Percentiles rank a stretch among this genome's conserved stretches.
Evolutionary conservation across 1,140 invertebrate genomes (phyloP).

Genomic region (Mercenaria mercenaria): DNA sequence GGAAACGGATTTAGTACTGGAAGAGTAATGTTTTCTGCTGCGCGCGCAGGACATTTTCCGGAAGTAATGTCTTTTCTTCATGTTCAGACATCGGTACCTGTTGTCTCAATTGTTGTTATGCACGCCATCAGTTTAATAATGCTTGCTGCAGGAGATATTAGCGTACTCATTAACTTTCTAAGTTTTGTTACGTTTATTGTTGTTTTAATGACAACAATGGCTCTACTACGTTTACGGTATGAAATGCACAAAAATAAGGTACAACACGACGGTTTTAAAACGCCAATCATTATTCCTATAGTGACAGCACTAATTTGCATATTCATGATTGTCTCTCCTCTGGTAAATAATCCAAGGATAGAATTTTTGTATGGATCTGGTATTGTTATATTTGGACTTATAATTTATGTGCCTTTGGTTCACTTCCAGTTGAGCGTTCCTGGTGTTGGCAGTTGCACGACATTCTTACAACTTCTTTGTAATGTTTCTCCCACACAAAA

Average conservation of each 20-base stretch:
- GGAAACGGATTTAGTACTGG: neutral
- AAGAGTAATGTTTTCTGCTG: constrained; percentile 47
- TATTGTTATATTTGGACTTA: neutral
- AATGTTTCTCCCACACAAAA: constrained; percentile 26
- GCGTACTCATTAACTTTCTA: constrained; percentile 26
- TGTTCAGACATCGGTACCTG: neutral
- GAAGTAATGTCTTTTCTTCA: constrained; percentile 42
- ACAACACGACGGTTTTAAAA: neutral
- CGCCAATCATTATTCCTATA: constrained; percentile 11
- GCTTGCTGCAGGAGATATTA: constrained; percentile 15
- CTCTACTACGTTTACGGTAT: constrained; percentile 26
- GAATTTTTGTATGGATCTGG: constrained; percentile 44
- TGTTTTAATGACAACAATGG: neutral
- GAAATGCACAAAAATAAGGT: neutral
- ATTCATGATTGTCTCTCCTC: constrained; percentile 39
- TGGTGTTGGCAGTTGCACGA: neutral
- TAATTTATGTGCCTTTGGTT: constrained; percentile 44
- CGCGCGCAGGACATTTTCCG: constrained; percentile 44
- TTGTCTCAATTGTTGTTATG: constrained; percentile 3
- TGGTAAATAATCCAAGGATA: constrained; percentile 2
- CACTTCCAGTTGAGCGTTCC: neutral
- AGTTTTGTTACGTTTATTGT: neutral
- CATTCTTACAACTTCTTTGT: neutral
- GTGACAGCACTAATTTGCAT: neutral
- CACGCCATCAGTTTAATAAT: neutral